Conservation (phyloP, 2,113 vertebrate species). For the Anhinga anhinga region DNA sequence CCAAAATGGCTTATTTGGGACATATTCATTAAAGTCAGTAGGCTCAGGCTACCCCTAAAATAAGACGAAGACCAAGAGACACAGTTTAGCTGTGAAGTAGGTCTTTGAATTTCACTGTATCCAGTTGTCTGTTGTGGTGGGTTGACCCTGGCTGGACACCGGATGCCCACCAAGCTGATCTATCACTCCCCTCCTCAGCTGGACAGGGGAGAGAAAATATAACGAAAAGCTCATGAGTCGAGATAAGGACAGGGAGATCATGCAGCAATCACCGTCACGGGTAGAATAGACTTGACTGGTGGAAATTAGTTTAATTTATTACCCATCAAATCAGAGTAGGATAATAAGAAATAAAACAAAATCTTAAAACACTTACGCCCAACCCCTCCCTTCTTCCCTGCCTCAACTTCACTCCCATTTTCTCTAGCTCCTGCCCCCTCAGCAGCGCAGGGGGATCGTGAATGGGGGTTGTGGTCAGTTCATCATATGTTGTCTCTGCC, state of each 20-base stretch:
- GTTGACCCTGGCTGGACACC: neutral
- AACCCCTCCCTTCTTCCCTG: neutral
- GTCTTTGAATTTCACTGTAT: neutral
- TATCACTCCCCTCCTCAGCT: neutral
- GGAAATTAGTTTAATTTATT: neutral
- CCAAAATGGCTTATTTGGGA: neutral
- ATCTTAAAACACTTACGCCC: neutral
- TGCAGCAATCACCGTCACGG: neutral
- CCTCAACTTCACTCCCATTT: neutral
- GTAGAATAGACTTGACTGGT: neutral
- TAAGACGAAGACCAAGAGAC: neutral
- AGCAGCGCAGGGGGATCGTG: neutral
- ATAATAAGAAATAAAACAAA: neutral
- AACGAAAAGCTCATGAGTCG: fast-evolving
- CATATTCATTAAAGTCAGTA: neutral
- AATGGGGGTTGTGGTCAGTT: neutral
- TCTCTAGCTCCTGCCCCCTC: neutral
- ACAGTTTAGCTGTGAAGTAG: neutral
- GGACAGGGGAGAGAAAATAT: neutral
- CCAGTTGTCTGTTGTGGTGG: neutral
- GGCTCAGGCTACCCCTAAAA: neutral
- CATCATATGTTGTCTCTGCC: neutral
- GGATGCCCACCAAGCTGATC: neutral
- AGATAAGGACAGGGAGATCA: neutral
- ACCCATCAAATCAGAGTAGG: neutral